Percentiles rank a stretch among this genome's conserved stretches.
phyloP scores from a whole-genome alignment of 2,113 vertebrate species.

The Marmota flaviventris region DNA sequence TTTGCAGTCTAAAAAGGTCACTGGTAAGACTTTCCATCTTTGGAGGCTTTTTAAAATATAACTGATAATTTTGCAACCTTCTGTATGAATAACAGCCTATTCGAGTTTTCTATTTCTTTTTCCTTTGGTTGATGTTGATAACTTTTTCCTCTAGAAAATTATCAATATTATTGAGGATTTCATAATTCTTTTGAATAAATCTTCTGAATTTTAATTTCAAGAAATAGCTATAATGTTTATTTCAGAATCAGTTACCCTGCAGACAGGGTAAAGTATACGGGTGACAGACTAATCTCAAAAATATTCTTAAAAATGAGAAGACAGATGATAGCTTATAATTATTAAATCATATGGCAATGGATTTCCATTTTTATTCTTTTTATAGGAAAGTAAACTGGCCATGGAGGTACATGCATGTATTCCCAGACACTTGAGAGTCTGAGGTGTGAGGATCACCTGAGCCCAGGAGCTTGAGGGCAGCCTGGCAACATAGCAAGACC shows the following conservation, averaged over 20 bases:
- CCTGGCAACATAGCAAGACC: neutral
- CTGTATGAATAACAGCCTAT: neutral
- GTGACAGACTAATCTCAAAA: neutral
- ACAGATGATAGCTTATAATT: neutral
- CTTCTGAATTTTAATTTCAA: neutral
- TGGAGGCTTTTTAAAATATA: neutral
- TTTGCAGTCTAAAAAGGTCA: neutral
- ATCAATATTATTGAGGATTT: neutral
- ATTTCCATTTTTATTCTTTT: conserved; percentile 4
- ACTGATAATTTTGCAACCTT: neutral
- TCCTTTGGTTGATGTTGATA: neutral
- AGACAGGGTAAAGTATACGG: neutral
- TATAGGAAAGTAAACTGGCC: neutral
- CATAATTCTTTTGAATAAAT: neutral
- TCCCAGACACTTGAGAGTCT: neutral
- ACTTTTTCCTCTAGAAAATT: neutral
- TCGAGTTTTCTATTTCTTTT: neutral
- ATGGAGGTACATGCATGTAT: neutral
- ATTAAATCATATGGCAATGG: neutral
- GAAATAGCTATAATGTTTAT: neutral
- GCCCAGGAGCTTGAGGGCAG: neutral
- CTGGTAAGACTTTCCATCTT: neutral
- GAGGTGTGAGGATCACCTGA: neutral
- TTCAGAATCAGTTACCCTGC: neutral
- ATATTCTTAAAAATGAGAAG: neutral